Percentiles rank a stretch among this genome's conserved stretches.
These are phyloP conservation scores for Anastatus disparis DNA, from an alignment of 1,140 invertebrate species.

Conservation along the genomic window DNA sequence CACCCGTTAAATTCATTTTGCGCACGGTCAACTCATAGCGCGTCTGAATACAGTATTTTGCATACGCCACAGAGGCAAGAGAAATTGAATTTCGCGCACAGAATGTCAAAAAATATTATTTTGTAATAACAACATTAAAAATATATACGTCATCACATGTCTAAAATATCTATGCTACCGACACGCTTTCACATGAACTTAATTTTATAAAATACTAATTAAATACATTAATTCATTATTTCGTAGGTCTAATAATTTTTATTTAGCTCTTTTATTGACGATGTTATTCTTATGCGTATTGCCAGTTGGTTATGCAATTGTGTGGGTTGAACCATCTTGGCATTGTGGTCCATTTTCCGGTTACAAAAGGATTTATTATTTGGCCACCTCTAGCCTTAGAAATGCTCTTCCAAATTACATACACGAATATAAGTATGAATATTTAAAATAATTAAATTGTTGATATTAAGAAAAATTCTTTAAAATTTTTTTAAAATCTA, in stretches of 20 bases:
- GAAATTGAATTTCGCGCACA: too few relatives aligned
- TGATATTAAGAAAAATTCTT: too few relatives aligned
- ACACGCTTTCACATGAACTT: background rate
- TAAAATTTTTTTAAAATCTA: background rate
- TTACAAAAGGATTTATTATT: slow-evolving; percentile 85
- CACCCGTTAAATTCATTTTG: too few relatives aligned
- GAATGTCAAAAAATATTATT: too few relatives aligned
- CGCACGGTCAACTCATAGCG: too few relatives aligned
- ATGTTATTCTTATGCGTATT: slow-evolving; percentile 96
- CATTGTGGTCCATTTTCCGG: slow-evolving; percentile 96
- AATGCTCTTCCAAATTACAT: slow-evolving; percentile 73
- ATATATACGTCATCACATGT: too few relatives aligned
- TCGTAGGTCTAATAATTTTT: slow-evolving; percentile 93
- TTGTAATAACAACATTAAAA: background rate
- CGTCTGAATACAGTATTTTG: too few relatives aligned
- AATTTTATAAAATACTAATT: background rate
- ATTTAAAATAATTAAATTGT: too few relatives aligned
- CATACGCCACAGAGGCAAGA: too few relatives aligned
- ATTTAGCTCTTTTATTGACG: slow-evolving; percentile 89
- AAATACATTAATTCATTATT: background rate
- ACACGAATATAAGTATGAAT: slow-evolving; percentile 37
- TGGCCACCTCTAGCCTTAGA: slow-evolving; percentile 84
- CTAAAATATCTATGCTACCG: too few relatives aligned
- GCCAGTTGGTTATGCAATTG: slow-evolving; percentile 94
- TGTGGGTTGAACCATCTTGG: slow-evolving; percentile 92